Base-by-base conservation (phyloP, 2,797 vertebrate genomes). In the Tapirus indicus region DNA sequence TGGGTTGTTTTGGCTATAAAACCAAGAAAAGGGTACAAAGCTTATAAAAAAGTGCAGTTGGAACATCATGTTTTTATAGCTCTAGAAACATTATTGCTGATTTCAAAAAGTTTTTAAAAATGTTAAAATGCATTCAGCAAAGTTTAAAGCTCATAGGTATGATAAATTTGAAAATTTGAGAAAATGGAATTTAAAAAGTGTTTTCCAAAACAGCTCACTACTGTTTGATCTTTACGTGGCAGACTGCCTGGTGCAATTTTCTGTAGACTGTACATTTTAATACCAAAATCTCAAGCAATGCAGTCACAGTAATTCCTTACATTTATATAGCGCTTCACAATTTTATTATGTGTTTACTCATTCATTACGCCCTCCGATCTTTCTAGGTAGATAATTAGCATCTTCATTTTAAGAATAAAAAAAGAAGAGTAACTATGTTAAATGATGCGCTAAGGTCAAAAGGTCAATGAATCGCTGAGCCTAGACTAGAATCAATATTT, bases 61-160 rank as follows among this genome's bases (percentile, higher is more conserved):
- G 96, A 98, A 98, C 79, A 98, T 94, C 94, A 93, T 91, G 91
- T 41, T 97, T 98, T 98, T 98, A 98, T 85, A 96, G 89, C 88
- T 95, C 94, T 89, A 58, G 32, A 47, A 97, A 97, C 23, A 66
- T 96, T 97, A 98, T 88, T 91, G 95, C 92, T 98, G 97, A 97
- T 98, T 96, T 94, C 95, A 92, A 93, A 97, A 93, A 97, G 75
- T 58, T 97, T 58, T 41, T 71, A 79, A 93, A 82, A 97, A 97
- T 0, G 0, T 86, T 97, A 97, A 97, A 97, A 10, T 83, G 38
- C 52, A 86, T 95, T 78, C 84, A 23, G 93, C 58, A 92, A 98
- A 97, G 71, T 96, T 97, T 95, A 96, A 95, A 93, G 78, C 94
- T 98, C 85, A 93, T 97, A 98, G 97, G 90, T 95, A 97, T 58